Conservation (phyloP, 2,113 vertebrate species). For the Siphamia tubifer region DNA sequence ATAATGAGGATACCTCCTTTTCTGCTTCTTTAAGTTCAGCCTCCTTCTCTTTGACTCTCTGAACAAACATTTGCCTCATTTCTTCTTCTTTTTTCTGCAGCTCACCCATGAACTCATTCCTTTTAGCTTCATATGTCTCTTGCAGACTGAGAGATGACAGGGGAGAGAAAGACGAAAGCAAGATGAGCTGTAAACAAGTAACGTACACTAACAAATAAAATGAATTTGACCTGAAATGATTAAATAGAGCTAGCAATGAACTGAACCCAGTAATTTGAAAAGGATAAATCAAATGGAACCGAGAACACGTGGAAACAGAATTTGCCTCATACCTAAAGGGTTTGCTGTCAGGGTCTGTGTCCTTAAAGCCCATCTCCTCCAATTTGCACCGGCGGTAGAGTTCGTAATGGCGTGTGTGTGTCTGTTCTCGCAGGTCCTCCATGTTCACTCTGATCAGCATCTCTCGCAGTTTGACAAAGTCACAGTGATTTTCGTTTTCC, state of each 20-base stretch:
- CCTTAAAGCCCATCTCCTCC: conserved; percentile 99
- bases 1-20: conserved; percentile 86
- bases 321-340: conserved; percentile 88
- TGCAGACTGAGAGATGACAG: conserved; percentile 83
- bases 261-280: background rate
- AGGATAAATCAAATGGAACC: background rate
- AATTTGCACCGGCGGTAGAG: conserved; percentile 97
- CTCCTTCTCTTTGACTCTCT: conserved; percentile 98
- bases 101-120: conserved; percentile 97
- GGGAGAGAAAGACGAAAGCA: background rate
- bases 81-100: conserved; percentile 98
- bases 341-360: conserved; percentile 97
- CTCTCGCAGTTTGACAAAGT: conserved; percentile 96
- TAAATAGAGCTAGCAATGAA: background rate
- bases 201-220: background rate
- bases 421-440: conserved; percentile 98
- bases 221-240: background rate
- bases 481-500: conserved; percentile 97
- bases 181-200: no score
- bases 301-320: background rate
- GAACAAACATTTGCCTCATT: conserved; percentile 99
- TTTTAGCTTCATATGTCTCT: conserved; percentile 97
- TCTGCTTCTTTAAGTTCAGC: conserved; percentile 97
- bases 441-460: conserved; percentile 99
- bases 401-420: conserved; percentile 95